Percentiles rank a stretch among this genome's conserved stretches.
These are phyloP conservation scores for Solea solea DNA, from an alignment of 2,113 vertebrate genomes.

Conservation along the genomic window DNA sequence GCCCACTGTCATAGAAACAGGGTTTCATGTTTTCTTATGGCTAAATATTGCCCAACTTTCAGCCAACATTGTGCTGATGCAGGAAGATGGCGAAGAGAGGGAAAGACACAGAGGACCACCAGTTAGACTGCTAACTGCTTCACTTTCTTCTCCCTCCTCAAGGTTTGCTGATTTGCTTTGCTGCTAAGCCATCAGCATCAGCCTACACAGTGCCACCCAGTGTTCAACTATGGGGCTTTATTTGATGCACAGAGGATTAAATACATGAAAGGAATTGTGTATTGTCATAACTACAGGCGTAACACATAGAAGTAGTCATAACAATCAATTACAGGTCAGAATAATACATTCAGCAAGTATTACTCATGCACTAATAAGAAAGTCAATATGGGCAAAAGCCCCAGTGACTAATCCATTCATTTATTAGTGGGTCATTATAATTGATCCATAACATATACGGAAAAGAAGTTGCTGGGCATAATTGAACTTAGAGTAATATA, in stretches of 20 bases:
- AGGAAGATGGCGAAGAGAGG: conserved; percentile 50
- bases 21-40: conserved; percentile 66
- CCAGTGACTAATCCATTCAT: neutral
- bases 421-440: neutral
- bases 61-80: conserved; percentile 67
- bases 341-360: neutral
- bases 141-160: conserved; percentile 39
- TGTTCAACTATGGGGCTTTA: conserved; percentile 64
- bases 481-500: neutral
- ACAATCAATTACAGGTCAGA: neutral
- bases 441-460: neutral
- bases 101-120: conserved; percentile 59
- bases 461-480: neutral
- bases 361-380: neutral
- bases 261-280: neutral
- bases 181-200: conserved; percentile 27
- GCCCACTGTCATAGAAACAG: conserved; percentile 58
- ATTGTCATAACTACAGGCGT: neutral
- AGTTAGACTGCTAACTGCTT: conserved; percentile 38
- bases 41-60: conserved; percentile 66
- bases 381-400: neutral
- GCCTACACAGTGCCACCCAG: conserved; percentile 88
- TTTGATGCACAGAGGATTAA: neutral
- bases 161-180: conserved; percentile 16
- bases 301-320: neutral